These are phyloP conservation scores for Festucalex cinctus DNA, from an alignment of 2,113 vertebrate species.

Conservation along the genomic window DNA sequence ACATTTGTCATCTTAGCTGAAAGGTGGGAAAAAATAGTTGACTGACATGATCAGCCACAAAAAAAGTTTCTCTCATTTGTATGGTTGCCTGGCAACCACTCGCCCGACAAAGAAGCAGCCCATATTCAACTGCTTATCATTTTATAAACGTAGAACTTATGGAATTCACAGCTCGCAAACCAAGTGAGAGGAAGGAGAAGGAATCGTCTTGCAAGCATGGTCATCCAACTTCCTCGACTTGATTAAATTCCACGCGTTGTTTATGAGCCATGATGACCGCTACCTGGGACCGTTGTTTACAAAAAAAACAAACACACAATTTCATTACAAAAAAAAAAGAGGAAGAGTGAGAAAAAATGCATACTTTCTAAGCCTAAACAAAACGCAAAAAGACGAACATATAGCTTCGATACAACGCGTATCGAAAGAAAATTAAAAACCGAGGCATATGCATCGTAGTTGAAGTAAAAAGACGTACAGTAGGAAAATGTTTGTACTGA, in stretches of 20 bases:
- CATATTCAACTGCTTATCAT: not conserved
- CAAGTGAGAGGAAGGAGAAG: too few relatives aligned
- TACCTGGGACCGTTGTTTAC: not conserved
- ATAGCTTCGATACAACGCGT: not conserved
- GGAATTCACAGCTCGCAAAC: too few relatives aligned
- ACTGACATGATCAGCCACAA: not conserved
- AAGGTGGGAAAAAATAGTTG: too few relatives aligned
- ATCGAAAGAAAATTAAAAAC: not conserved
- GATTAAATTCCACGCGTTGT: not conserved
- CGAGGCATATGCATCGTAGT: too few relatives aligned
- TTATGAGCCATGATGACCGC: not conserved
- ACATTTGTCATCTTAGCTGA: too few relatives aligned
- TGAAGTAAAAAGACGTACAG: too few relatives aligned
- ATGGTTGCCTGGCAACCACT: not conserved
- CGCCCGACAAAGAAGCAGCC: not conserved
- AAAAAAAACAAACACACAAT: not conserved
- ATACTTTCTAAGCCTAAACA: not conserved
- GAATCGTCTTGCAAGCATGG: not conserved
- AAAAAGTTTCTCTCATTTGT: not conserved
- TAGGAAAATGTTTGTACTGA: conserved; percentile 36
- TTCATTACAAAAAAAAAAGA: not conserved
- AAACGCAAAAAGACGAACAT: not conserved
- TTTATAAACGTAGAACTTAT: not conserved
- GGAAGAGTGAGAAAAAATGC: too few relatives aligned
- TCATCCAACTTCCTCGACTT: not conserved